Percentiles rank a stretch among this genome's conserved stretches.
phyloP scores from a whole-genome alignment of 2,888 invertebrate genomes.

The Thera obeliscata region DNA sequence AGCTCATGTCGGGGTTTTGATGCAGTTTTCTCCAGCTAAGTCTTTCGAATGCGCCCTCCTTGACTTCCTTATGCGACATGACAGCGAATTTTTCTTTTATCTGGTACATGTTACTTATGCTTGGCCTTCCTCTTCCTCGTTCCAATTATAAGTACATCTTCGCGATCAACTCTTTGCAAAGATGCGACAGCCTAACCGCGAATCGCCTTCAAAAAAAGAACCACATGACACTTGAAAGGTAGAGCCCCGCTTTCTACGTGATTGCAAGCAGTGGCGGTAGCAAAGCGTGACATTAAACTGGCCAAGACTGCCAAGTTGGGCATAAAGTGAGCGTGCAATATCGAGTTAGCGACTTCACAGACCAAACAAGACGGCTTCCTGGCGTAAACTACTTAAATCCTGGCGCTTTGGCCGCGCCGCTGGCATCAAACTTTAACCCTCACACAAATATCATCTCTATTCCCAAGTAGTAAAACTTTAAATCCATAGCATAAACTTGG shows the following conservation, averaged over 20 bases:
- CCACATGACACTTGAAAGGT: neutral
- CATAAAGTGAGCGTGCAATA: conserved; percentile 79
- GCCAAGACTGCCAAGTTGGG: conserved; percentile 43
- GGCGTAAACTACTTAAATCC: conserved; percentile 81
- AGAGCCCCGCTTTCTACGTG: conserved; percentile 15
- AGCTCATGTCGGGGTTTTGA: too few relatives aligned
- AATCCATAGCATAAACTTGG: conserved; percentile 24
- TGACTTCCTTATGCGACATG: too few relatives aligned
- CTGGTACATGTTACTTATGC: too few relatives aligned
- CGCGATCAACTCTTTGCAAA: too few relatives aligned
- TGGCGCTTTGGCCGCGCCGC: conserved; percentile 60
- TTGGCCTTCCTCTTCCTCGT: too few relatives aligned
- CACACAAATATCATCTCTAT: conserved; percentile 48
- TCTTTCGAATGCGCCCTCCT: too few relatives aligned
- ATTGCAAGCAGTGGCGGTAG: conserved; percentile 46
- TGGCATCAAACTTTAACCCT: conserved; percentile 53
- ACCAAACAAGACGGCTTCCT: conserved; percentile 67
- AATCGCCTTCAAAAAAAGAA: too few relatives aligned
- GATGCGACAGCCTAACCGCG: too few relatives aligned
- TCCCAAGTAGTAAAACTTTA: conserved; percentile 32
- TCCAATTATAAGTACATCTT: too few relatives aligned
- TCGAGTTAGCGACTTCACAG: conserved; percentile 76
- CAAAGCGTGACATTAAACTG: conserved; percentile 70
- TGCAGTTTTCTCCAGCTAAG: too few relatives aligned
- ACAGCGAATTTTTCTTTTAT: too few relatives aligned